Conservation (phyloP, 2,797 vertebrate species). For the Eleutherodactylus coqui region DNA sequence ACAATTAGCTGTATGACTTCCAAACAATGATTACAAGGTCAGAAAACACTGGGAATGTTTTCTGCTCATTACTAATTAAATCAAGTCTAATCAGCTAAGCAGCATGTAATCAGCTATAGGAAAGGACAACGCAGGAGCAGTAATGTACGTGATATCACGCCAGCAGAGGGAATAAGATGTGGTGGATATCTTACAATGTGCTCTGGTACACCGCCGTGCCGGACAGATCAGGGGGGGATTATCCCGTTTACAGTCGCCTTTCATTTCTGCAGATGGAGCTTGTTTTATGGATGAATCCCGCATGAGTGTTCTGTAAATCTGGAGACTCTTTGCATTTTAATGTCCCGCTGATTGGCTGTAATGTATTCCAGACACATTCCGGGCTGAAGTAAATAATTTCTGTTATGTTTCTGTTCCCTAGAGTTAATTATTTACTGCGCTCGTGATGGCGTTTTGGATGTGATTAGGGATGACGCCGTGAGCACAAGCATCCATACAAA, state of each 20-base stretch:
- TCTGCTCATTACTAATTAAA: too few species aligned
- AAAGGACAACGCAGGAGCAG: not conserved
- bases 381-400: not conserved
- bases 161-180: not conserved
- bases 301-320: not conserved
- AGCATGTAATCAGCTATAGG: not conserved
- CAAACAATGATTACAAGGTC: too few species aligned
- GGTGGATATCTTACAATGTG: too few species aligned
- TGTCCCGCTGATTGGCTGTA: not conserved
- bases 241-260: too few species aligned
- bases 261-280: not conserved
- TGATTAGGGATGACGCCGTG: not conserved
- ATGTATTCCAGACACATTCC: not conserved
- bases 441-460: not conserved
- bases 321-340: not conserved
- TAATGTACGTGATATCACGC: not conserved
- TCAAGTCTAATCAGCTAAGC: too few species aligned
- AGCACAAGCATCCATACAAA: too few species aligned
- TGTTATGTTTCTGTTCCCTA: not conserved
- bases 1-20: too few species aligned
- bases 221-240: too few species aligned
- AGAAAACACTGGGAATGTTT: too few species aligned
- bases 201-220: too few species aligned
- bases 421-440: not conserved
- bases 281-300: not conserved